Evolutionary conservation across 1,140 invertebrate species (phyloP).

Genomic region (Chironomus striatipennis): DNA sequence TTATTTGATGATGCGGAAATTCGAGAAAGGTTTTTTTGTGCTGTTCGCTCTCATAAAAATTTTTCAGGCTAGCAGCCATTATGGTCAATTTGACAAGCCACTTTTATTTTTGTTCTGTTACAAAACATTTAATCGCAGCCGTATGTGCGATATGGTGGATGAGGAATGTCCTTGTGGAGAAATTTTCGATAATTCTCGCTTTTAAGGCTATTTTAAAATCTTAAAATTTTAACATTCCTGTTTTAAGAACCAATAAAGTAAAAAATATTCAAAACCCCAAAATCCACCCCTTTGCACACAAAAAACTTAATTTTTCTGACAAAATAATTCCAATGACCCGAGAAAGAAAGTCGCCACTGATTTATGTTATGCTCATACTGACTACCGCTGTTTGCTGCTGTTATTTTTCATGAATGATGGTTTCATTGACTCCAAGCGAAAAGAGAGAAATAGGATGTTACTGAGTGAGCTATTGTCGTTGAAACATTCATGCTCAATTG

Average conservation of each 20-base stretch:
- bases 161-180: too few relatives aligned
- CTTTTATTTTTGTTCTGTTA: not conserved
- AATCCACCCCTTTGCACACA: too few relatives aligned
- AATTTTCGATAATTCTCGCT: too few relatives aligned
- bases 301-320: not conserved
- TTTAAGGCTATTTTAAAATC: too few relatives aligned
- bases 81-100: conserved; percentile 1
- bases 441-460: not conserved
- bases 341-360: not conserved
- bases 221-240: too few relatives aligned
- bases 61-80: not conserved
- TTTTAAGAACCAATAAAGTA: too few relatives aligned
- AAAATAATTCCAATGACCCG: not conserved
- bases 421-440: not conserved
- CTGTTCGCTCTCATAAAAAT: not conserved
- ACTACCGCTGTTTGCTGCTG: not conserved
- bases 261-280: too few relatives aligned
- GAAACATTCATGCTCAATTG: not conserved
- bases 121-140: too few relatives aligned
- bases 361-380: not conserved
- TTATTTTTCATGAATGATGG: not conserved
- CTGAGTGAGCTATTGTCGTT: not conserved
- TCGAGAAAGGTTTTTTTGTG: not conserved
- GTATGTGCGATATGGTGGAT: too few relatives aligned
- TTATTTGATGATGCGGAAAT: conserved; percentile 13